Evolutionary conservation across 2,113 vertebrate genomes (phyloP).

Genomic region (Deroptyus accipitrinus): DNA sequence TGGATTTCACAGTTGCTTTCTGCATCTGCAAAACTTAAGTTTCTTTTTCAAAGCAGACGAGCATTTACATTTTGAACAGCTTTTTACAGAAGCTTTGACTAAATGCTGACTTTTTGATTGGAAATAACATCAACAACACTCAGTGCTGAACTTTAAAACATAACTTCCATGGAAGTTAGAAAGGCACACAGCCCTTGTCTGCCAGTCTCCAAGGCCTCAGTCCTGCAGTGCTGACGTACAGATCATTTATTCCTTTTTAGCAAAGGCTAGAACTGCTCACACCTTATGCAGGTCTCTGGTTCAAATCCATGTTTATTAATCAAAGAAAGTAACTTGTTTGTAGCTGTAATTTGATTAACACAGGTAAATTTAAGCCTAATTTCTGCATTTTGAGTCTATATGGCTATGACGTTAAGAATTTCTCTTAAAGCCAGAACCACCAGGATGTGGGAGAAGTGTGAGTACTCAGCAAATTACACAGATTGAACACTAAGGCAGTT

Average conservation of each 20-base stretch:
- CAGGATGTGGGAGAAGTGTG: neutral
- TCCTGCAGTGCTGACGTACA: neutral
- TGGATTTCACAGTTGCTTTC: conserved; percentile 32
- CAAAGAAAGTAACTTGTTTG: neutral
- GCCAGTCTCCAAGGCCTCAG: neutral
- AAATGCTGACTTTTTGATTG: neutral
- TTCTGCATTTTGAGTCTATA: neutral
- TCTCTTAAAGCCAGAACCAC: neutral
- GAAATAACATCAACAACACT: neutral
- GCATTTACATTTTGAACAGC: neutral
- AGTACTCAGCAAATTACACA: neutral
- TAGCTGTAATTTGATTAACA: neutral
- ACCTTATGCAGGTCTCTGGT: neutral
- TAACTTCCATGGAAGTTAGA: neutral
- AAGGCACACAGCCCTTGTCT: neutral
- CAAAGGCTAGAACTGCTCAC: neutral
- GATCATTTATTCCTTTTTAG: neutral
- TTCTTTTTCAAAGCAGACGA: neutral
- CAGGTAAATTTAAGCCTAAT: neutral
- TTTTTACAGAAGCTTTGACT: conserved; percentile 13
- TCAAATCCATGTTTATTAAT: neutral
- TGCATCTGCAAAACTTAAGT: conserved; percentile 5
- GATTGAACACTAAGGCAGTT: neutral
- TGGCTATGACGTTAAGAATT: neutral
- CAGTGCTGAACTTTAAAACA: neutral